Conservation (phyloP, 2,888 invertebrate species). For the Agelastica alni region DNA sequence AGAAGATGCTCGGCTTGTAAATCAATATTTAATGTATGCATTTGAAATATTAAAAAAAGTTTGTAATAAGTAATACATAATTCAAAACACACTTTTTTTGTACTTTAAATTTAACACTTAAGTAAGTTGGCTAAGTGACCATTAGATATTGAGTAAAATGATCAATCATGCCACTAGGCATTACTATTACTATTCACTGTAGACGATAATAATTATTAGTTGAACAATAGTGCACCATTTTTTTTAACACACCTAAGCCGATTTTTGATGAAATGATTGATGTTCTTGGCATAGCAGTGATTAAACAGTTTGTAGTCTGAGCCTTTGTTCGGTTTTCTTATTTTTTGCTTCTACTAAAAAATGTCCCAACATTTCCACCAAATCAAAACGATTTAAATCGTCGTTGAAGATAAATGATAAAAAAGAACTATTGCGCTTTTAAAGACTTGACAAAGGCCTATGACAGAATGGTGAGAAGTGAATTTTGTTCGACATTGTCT, state of each 20-base stretch:
- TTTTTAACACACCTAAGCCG: slow-evolving; percentile 36
- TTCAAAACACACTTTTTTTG: too few species aligned
- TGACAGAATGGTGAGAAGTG: too few species aligned
- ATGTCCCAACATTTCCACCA: neutral
- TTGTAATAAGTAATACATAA: too few species aligned
- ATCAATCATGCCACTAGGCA: slow-evolving; percentile 52
- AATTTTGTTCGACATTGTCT: too few species aligned
- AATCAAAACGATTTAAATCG: too few species aligned
- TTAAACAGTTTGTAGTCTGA: slow-evolving; percentile 16
- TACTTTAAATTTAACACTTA: too few species aligned
- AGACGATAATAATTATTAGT: slow-evolving; percentile 50
- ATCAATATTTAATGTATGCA: too few species aligned
- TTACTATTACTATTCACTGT: slow-evolving; percentile 45
- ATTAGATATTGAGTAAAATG: slow-evolving; percentile 20
- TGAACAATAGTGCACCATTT: slow-evolving; percentile 47
- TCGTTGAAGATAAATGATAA: too few species aligned
- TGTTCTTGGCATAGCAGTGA: slow-evolving; percentile 29
- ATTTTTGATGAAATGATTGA: slow-evolving; percentile 35
- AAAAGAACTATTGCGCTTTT: too few species aligned
- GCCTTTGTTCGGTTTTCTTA: slow-evolving; percentile 15
- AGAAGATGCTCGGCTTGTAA: too few species aligned
- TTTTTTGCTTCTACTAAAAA: slow-evolving; percentile 11
- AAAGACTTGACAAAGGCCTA: too few species aligned
- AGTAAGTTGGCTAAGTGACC: neutral
- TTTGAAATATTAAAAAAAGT: too few species aligned